phyloP scores from a whole-genome alignment of 2,888 invertebrate genomes.

The Agriopis leucophaearia region DNA sequence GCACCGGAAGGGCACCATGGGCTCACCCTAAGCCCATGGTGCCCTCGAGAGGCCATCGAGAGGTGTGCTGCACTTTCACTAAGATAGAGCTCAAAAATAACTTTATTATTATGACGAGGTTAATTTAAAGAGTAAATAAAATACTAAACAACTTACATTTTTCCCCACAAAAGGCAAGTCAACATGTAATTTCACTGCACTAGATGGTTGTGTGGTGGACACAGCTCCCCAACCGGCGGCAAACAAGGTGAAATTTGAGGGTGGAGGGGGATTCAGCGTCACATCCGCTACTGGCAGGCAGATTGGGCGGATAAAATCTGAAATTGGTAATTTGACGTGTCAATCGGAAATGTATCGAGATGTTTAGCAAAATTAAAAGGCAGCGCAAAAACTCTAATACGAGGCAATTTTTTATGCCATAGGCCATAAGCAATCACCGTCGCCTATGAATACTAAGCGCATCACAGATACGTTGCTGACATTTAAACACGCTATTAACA shows the following conservation, averaged over 20 bases:
- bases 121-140: neutral
- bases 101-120: too few species aligned
- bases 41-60: too few species aligned
- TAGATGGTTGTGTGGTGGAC: slow-evolving; percentile 57
- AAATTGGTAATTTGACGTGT: slow-evolving; percentile 39
- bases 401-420: too few species aligned
- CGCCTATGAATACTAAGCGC: too few species aligned
- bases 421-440: too few species aligned
- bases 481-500: too few species aligned
- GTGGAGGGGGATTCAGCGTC: slow-evolving; percentile 43
- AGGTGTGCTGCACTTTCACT: too few species aligned
- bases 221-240: slow-evolving; percentile 85
- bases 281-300: slow-evolving; percentile 67
- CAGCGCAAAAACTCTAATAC: neutral
- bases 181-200: slow-evolving; percentile 61
- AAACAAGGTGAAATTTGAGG: slow-evolving; percentile 47
- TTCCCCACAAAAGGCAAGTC: slow-evolving; percentile 51
- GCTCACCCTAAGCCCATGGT: too few species aligned
- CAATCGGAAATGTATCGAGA: neutral
- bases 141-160: slow-evolving; percentile 45
- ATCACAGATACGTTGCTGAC: too few species aligned
- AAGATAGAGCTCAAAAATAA: too few species aligned
- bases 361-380: neutral
- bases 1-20: too few species aligned
- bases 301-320: slow-evolving; percentile 76